Evolutionary conservation across 2,113 vertebrate genomes (phyloP).

Genomic region (Dermatemys mawii): DNA sequence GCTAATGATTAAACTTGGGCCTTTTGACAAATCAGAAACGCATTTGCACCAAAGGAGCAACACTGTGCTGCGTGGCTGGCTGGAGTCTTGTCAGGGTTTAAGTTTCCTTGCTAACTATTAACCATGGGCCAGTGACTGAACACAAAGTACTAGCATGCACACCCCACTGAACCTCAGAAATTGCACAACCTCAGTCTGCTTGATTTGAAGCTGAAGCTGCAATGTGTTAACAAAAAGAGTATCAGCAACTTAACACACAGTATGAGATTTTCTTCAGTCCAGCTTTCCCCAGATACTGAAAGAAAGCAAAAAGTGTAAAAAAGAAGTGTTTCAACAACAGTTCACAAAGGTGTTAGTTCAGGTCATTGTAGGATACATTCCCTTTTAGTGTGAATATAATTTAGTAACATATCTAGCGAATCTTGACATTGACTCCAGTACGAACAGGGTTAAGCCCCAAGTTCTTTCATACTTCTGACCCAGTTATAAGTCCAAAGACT

Average conservation of each 20-base stretch:
- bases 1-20: neutral
- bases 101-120: neutral
- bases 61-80: accelerated
- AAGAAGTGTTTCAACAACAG: neutral
- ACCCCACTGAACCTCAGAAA: neutral
- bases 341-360: accelerated
- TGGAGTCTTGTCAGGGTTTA: neutral
- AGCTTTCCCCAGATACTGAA: neutral
- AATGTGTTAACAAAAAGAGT: neutral
- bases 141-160: neutral
- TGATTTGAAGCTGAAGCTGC: neutral
- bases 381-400: neutral
- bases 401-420: neutral
- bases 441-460: accelerated
- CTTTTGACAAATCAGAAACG: neutral
- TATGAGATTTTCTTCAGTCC: neutral
- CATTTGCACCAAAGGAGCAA: neutral
- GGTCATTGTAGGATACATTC: neutral
- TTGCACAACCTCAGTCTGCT: neutral
- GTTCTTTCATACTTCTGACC: neutral
- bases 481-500: neutral
- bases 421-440: accelerated
- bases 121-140: neutral
- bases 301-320: neutral
- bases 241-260: accelerated